phyloP scores from a whole-genome alignment of 2,888 invertebrate genomes.

The Argynnis bischoffii region DNA sequence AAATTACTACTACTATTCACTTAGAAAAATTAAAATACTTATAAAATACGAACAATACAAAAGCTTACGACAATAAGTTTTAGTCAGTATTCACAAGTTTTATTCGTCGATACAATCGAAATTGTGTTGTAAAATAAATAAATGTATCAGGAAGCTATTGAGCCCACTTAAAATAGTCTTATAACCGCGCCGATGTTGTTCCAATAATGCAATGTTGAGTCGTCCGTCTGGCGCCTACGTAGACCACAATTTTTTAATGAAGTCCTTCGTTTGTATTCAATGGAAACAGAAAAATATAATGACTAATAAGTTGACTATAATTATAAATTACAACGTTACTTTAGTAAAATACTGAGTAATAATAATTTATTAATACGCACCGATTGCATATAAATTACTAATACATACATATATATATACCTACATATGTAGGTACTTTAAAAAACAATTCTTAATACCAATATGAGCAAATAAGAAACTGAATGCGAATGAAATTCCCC shows the following conservation, averaged over 20 bases:
- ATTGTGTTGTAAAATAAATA: conserved; percentile 31
- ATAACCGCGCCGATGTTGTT: conserved; percentile 47
- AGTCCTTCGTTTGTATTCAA: conserved; percentile 13
- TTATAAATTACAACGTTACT: not conserved
- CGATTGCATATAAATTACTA: not conserved
- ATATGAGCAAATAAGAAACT: too few relatives aligned
- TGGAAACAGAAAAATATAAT: conserved; percentile 19
- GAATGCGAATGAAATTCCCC: too few relatives aligned
- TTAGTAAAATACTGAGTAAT: not conserved
- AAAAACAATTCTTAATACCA: too few relatives aligned
- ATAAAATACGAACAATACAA: too few relatives aligned
- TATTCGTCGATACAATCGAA: conserved; percentile 21
- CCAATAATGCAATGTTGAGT: conserved; percentile 36
- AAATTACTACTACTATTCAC: too few relatives aligned
- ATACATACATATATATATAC: too few relatives aligned
- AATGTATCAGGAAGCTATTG: conserved; percentile 52
- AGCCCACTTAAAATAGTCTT: conserved; percentile 57
- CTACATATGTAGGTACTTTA: too few relatives aligned
- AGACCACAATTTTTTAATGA: conserved; percentile 32
- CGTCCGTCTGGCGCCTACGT: conserved; percentile 36
- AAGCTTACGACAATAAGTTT: too few relatives aligned
- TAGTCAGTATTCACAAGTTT: too few relatives aligned
- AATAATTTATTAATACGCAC: conserved; percentile 1
- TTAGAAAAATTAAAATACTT: too few relatives aligned
- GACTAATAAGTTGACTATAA: conserved; percentile 22